Evolutionary conservation across 1,140 invertebrate genomes (phyloP), one percentile per base, ranked within the genome.

Genomic region (Calliopsis andreniformis): DNA sequence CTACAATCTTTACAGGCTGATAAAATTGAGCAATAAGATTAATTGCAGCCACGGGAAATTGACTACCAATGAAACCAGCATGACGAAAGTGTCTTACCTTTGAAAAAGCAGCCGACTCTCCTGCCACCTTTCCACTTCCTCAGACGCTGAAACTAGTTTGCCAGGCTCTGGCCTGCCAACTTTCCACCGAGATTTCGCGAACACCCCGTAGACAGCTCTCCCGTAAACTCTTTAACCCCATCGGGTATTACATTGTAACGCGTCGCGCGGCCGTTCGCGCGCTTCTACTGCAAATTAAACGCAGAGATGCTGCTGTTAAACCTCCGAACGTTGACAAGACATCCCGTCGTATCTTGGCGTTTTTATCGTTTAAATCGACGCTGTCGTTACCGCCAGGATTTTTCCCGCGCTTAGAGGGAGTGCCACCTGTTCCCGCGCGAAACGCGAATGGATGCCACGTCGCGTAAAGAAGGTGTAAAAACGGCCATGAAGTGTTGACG

Each of bases 201-300:
- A 49, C 47, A 47, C 63, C 47, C 1, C 10, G 47, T 59, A 69
- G 28, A 59, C 16, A n/a, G 32, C 14, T 61, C 43, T 43, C 25
- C 66, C 43, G 66, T 69, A 76, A 75, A 58, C 72, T 49, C 72
- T 30, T 69, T 49, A 76, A 69, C 55, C 53, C 43, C 71, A 49
- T 56, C 51, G 53, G 28, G 72, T 49, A 39, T 69, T 30, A 69
- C 73, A 76, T 59, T 76, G 73, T 76, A 42, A n/a, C 73, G 14
- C 32, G 18, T 45, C 35, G n/a, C 2, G 16, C 32, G 32, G 18
- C 47, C 32, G 56, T 42, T 47, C 16, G 30, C 59, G 59, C 20
- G 23, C 51, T 18, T 62, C 56, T 12, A 69, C 32, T 64, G 73
- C 55, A 68, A 76, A 76, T 76, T 68, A 76, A 76, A 58, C 64